Evolutionary conservation across 2,888 invertebrate genomes (phyloP).

Genomic region (Thyatira batis): DNA sequence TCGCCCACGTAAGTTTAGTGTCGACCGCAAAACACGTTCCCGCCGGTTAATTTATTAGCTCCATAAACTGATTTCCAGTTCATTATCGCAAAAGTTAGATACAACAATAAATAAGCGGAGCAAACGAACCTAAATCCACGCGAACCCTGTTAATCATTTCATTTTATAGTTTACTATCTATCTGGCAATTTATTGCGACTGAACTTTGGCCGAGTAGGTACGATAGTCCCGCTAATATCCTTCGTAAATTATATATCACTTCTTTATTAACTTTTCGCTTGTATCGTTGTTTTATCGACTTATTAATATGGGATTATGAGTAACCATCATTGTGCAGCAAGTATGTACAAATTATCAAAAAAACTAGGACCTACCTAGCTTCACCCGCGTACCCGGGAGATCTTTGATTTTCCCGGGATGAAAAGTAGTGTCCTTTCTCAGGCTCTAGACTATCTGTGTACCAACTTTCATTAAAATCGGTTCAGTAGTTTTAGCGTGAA

Average conservation of each 20-base stretch:
- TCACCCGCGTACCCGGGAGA: too few relatives aligned
- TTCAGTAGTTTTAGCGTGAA: too few relatives aligned
- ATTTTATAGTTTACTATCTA: slow-evolving; percentile 14
- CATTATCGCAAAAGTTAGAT: slow-evolving; percentile 28
- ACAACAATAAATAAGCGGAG: slow-evolving; percentile 25
- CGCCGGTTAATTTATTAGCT: slow-evolving; percentile 26
- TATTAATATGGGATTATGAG: too few relatives aligned
- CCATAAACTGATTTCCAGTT: slow-evolving; percentile 30
- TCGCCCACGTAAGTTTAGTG: slow-evolving; percentile 18
- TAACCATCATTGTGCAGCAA: too few relatives aligned
- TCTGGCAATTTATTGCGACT: neutral
- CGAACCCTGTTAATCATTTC: slow-evolving; percentile 18
- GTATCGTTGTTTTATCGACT: neutral
- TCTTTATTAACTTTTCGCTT: neutral
- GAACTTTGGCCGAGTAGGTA: neutral
- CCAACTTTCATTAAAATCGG: too few relatives aligned
- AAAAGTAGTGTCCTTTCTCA: too few relatives aligned
- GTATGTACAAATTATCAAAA: too few relatives aligned
- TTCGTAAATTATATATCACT: neutral
- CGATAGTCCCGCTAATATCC: neutral
- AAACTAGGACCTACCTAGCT: too few relatives aligned
- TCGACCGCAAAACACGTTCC: slow-evolving; percentile 13
- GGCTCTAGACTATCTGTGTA: too few relatives aligned
- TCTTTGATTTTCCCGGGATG: too few relatives aligned
- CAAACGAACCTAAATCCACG: slow-evolving; percentile 21